Evolutionary conservation across 2,888 invertebrate species (phyloP).

Genomic region (Temnothorax rugatulus): DNA sequence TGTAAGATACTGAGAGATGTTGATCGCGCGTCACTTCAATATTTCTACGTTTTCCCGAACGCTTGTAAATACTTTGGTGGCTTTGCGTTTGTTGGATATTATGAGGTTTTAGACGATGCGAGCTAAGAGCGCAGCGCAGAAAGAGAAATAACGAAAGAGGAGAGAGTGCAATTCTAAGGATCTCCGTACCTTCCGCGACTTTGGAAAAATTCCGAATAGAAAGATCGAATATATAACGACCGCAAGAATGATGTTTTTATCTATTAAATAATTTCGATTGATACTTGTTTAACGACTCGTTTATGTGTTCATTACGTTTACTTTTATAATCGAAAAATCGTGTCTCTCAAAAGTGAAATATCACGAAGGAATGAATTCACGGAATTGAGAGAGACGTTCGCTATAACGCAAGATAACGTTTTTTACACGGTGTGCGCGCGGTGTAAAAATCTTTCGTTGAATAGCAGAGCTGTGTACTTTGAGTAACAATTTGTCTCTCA

Average conservation of each 20-base stretch:
- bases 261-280: constrained; percentile 20
- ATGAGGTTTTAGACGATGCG: constrained; percentile 62
- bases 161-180: constrained; percentile 36
- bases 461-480: neutral
- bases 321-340: constrained; percentile 19
- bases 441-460: neutral
- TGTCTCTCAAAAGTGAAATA: neutral
- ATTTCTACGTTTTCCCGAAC: constrained; percentile 66
- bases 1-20: constrained; percentile 59
- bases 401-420: neutral
- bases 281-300: neutral
- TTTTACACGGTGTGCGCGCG: neutral
- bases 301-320: constrained; percentile 34
- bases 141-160: constrained; percentile 60
- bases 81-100: constrained; percentile 66
- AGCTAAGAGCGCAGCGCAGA: constrained; percentile 72
- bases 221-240: constrained; percentile 12
- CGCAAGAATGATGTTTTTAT: neutral
- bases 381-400: constrained; percentile 9
- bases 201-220: constrained; percentile 9
- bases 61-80: constrained; percentile 68
- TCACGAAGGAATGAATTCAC: neutral
- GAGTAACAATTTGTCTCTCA: constrained; percentile 14
- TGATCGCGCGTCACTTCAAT: constrained; percentile 66
- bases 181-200: constrained; percentile 37